phyloP scores from a whole-genome alignment of 2,113 vertebrate genomes.

The Genyomyrus donnyi region DNA sequence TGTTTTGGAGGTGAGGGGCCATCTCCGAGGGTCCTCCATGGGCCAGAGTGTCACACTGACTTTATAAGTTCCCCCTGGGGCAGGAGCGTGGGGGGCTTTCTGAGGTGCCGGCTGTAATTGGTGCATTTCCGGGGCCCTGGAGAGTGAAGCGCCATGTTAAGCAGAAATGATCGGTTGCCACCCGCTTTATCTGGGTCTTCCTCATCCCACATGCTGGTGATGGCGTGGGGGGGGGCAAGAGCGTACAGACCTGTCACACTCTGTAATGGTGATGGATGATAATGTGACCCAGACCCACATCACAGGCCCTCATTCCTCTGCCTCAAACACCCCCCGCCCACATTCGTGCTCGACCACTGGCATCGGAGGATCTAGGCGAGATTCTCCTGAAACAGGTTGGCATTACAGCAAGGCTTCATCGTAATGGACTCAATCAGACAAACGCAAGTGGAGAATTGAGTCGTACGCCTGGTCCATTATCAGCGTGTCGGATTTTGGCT shows the following conservation, averaged over 20 bases:
- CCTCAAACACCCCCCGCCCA: neutral
- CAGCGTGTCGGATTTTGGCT: neutral
- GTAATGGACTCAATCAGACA: constrained; percentile 7
- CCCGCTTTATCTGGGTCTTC: neutral
- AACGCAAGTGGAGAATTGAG: constrained; percentile 2
- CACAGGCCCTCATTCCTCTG: neutral
- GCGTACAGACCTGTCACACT: constrained; percentile 25
- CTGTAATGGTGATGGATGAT: constrained; percentile 41
- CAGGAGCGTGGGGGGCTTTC: neutral
- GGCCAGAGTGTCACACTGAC: neutral
- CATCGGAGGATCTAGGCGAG: neutral
- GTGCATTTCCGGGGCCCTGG: neutral
- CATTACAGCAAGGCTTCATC: neutral
- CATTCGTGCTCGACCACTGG: neutral
- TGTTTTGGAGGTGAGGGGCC: constrained; percentile 68
- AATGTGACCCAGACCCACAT: neutral
- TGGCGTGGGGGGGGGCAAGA: neutral
- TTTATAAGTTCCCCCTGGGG: neutral
- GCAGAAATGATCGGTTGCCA: neutral
- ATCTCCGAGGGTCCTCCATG: neutral
- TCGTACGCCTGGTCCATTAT: neutral
- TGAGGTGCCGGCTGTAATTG: neutral
- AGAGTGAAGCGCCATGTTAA: neutral
- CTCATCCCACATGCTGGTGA: neutral
- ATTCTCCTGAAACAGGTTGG: neutral